These are phyloP conservation scores for Platyura marginata DNA, from an alignment of 1,140 invertebrate species.

Conservation along the genomic window DNA sequence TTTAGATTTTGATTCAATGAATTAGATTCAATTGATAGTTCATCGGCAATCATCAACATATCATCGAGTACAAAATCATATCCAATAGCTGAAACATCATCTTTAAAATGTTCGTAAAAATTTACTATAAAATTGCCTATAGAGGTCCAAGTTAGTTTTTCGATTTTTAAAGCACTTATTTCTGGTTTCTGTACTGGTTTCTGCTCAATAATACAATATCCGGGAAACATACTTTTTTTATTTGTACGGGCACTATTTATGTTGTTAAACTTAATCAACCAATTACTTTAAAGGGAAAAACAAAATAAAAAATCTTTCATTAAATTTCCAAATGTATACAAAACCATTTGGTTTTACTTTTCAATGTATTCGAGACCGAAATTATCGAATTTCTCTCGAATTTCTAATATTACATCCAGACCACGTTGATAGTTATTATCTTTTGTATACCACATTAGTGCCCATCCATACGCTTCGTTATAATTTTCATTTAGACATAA, in stretches of 20 bases:
- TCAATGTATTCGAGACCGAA: not conserved
- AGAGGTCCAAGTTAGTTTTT: conserved; percentile 6
- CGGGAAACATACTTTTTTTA: conserved; percentile 6
- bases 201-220: not conserved
- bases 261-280: not conserved
- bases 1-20: no score
- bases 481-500: conserved; percentile 9
- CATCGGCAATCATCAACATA: no score
- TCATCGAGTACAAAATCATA: not conserved
- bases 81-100: not conserved
- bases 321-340: no score
- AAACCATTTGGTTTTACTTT: no score
- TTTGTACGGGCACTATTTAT: not conserved
- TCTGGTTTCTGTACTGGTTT: conserved; percentile 1
- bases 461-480: conserved; percentile 8
- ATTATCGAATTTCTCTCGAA: conserved; percentile 5
- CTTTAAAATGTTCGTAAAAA: conserved; percentile 4
- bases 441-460: conserved; percentile 6
- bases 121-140: conserved; percentile 6
- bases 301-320: not conserved
- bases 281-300: not conserved
- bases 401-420: conserved; percentile 7
- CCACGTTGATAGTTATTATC: conserved; percentile 6
- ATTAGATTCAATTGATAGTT: no score
- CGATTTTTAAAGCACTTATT: conserved; percentile 5